Evolutionary conservation across 1,140 invertebrate species (phyloP).

Genomic region (Bombus impatiens): DNA sequence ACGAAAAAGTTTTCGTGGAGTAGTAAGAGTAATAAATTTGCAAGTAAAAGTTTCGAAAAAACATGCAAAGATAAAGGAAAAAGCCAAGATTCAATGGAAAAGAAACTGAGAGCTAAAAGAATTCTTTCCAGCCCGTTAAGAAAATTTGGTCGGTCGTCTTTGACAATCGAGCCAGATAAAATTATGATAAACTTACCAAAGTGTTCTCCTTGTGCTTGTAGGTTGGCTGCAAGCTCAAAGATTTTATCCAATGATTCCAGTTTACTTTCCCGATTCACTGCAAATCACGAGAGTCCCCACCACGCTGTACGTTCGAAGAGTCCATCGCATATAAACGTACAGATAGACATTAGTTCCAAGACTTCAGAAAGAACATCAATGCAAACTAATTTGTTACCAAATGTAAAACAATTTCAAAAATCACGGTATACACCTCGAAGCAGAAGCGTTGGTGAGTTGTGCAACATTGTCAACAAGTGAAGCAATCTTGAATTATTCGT

Average conservation of each 20-base stretch:
- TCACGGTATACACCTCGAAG: constrained; percentile 67
- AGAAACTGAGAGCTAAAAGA: constrained; percentile 69
- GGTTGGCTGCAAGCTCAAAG: constrained; percentile 79
- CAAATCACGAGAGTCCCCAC: constrained; percentile 75
- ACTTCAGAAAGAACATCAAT: constrained; percentile 63
- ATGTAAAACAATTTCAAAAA: constrained; percentile 71
- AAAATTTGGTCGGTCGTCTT: constrained; percentile 76
- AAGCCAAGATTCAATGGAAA: constrained; percentile 63
- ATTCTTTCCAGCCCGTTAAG: constrained; percentile 73
- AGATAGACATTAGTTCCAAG: constrained; percentile 42
- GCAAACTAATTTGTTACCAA: constrained; percentile 72
- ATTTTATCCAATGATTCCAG: constrained; percentile 74
- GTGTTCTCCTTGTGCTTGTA: constrained; percentile 80
- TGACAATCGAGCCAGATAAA: constrained; percentile 75
- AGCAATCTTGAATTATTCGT: constrained; percentile 75
- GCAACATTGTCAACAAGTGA: constrained; percentile 78
- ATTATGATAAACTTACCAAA: constrained; percentile 78
- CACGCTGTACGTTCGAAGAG: constrained; percentile 73
- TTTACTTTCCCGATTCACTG: constrained; percentile 25
- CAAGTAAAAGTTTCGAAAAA: constrained; percentile 62
- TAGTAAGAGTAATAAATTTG: constrained; percentile 59
- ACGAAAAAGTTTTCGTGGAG: constrained; percentile 70
- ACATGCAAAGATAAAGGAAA: constrained; percentile 58
- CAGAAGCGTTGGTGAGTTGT: constrained; percentile 75
- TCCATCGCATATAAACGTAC: constrained; percentile 63